Evolutionary conservation across 2,888 invertebrate genomes (phyloP).

Genomic region (Fragum whitleyi): DNA sequence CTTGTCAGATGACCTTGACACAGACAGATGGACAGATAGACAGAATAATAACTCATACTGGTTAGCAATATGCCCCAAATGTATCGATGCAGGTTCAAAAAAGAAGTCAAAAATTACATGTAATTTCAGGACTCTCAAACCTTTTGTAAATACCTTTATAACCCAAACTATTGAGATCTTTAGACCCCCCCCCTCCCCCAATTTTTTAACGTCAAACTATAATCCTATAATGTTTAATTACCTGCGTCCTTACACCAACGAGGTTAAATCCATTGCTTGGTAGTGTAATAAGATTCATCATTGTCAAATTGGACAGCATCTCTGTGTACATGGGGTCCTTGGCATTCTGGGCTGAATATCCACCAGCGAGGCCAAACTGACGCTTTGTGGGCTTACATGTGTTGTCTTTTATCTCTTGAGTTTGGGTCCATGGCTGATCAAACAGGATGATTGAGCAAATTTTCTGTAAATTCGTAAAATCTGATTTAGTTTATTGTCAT

Average conservation of each 20-base stretch:
- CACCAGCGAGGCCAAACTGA: conserved; percentile 31
- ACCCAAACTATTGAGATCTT: no score
- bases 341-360: conserved; percentile 25
- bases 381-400: conserved; percentile 24
- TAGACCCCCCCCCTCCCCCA: no score
- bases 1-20: no score
- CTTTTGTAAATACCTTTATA: no score
- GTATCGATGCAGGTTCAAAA: no score
- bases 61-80: no score
- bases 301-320: conserved; percentile 8
- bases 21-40: no score
- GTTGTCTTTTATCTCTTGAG: conserved; percentile 13
- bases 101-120: no score
- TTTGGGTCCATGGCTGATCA: conserved; percentile 39
- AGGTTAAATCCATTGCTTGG: conserved; percentile 1
- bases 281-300: not conserved
- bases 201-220: no score
- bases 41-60: no score
- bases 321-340: conserved; percentile 5
- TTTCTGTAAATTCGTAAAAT: not conserved
- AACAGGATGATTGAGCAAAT: conserved; percentile 26
- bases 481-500: no score
- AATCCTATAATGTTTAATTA: conserved; percentile 7
- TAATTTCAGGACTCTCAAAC: no score
- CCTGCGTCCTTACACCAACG: conserved; percentile 18